Conservation (phyloP, 2,113 vertebrate species). For the Anoplopoma fimbria region DNA sequence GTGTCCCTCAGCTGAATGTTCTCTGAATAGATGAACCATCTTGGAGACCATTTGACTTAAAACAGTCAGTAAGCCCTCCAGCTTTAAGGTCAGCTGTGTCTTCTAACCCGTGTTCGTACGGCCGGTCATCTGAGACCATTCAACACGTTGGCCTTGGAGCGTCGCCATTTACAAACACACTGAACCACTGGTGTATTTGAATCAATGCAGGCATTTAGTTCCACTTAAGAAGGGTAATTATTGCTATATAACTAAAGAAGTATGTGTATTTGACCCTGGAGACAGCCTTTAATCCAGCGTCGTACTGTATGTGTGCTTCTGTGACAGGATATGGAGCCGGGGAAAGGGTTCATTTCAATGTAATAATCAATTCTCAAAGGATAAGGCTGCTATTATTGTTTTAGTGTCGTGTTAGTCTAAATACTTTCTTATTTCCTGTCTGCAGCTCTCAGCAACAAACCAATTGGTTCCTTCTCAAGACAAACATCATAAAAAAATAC, state of each 20-base stretch:
- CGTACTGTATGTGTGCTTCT: too few species aligned
- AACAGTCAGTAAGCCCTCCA: background rate
- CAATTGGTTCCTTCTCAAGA: too few species aligned
- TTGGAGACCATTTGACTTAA: too few species aligned
- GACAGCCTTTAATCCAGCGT: too few species aligned
- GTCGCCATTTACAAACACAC: background rate
- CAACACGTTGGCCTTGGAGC: constrained; percentile 13
- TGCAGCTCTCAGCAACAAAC: too few species aligned
- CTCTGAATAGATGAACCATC: too few species aligned
- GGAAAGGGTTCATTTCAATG: background rate
- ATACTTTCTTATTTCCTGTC: too few species aligned
- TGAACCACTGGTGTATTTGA: background rate
- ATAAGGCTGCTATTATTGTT: background rate
- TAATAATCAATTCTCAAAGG: background rate
- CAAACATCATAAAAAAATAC: too few species aligned
- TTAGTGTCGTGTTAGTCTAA: too few species aligned
- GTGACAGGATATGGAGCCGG: background rate
- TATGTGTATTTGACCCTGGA: too few species aligned
- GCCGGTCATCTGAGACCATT: constrained; percentile 12
- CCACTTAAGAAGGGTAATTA: background rate
- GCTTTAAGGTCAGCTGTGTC: constrained; percentile 34
- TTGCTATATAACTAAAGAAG: background rate
- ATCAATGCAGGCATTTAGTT: background rate
- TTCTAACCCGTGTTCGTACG: background rate
- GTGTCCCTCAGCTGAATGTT: too few species aligned